Conservation (phyloP, 2,113 vertebrate species). For the Chlorodrepanis virens region DNA sequence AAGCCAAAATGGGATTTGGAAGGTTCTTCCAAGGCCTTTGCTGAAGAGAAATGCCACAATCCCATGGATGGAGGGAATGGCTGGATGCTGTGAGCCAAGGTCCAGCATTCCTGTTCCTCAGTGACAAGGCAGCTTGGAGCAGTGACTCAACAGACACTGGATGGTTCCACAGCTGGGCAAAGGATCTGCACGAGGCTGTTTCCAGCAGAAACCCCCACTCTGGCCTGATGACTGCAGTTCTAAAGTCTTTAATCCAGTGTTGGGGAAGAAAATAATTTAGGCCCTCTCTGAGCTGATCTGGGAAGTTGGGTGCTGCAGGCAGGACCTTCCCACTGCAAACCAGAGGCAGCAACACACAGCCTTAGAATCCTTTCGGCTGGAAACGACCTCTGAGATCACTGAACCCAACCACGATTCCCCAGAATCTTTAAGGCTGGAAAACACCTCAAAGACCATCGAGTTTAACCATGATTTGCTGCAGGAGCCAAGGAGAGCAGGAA, state of each 20-base stretch:
- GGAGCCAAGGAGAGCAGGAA: neutral
- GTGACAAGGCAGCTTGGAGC: rapidly evolving
- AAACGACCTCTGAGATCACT: neutral
- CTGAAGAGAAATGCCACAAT: neutral
- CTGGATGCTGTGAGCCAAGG: rapidly evolving
- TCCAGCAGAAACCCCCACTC: neutral
- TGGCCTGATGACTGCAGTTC: rapidly evolving
- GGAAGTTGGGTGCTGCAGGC: neutral
- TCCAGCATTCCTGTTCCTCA: neutral
- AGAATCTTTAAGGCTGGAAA: neutral
- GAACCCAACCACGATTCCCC: neutral
- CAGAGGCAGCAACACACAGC: neutral
- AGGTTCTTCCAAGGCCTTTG: neutral
- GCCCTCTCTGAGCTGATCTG: neutral
- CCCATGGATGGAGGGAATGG: rapidly evolving
- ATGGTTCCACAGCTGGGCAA: neutral
- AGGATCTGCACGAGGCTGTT: rapidly evolving
- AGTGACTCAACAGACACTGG: rapidly evolving
- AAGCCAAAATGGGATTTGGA: neutral
- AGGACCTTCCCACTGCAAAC: neutral
- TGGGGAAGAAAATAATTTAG: neutral
- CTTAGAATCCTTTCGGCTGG: too few relatives aligned
- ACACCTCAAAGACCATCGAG: neutral
- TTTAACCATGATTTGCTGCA: neutral
- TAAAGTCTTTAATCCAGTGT: neutral